These are phyloP conservation scores for Otolemur crassicaudatus DNA, from an alignment of 2,797 vertebrate species.

Conservation along the genomic window DNA sequence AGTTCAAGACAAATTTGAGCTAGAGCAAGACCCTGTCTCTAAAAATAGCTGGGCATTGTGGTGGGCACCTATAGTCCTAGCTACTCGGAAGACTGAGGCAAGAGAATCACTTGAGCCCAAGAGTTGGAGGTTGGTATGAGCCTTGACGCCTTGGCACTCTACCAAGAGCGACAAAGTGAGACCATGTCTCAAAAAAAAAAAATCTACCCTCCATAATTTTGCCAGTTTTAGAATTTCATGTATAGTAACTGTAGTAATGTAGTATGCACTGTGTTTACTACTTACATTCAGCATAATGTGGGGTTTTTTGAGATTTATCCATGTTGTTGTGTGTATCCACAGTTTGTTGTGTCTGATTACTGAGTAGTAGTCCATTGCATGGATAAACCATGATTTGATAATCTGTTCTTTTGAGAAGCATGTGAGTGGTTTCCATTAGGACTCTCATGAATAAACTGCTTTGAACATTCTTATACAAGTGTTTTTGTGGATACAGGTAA, in stretches of 20 bases:
- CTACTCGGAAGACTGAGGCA: too few species aligned
- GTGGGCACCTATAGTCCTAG: too few species aligned
- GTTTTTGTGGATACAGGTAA: conserved; percentile 21
- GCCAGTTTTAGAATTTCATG: background rate
- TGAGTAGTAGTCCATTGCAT: background rate
- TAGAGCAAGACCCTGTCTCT: too few species aligned
- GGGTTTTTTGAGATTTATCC: conserved; percentile 9
- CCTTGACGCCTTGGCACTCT: too few species aligned
- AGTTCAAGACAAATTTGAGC: too few species aligned
- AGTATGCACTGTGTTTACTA: background rate
- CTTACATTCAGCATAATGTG: background rate
- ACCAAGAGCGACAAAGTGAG: too few species aligned
- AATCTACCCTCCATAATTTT: background rate
- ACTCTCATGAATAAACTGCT: background rate
- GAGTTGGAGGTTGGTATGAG: too few species aligned
- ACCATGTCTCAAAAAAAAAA: too few species aligned
- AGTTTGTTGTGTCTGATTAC: background rate
- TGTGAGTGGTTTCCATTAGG: background rate
- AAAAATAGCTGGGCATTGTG: too few species aligned
- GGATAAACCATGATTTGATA: background rate
- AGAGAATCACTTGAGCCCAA: too few species aligned
- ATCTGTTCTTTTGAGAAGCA: background rate
- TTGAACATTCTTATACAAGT: background rate
- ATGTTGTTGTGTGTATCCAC: background rate
- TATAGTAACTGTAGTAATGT: background rate